Evolutionary conservation across 2,797 vertebrate species (phyloP).

Genomic region (Fundulus diaphanus): DNA sequence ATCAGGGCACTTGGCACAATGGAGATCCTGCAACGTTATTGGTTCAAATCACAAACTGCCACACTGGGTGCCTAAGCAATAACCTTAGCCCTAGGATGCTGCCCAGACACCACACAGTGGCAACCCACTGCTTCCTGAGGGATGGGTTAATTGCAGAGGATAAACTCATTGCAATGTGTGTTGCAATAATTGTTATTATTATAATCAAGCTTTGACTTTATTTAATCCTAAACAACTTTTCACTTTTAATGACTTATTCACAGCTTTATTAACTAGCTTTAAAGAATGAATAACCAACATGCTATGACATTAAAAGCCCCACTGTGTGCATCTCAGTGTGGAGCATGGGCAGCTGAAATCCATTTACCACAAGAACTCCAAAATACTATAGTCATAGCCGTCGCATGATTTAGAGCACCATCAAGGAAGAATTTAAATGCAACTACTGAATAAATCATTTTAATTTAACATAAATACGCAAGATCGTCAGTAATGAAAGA

Average conservation of each 20-base stretch:
- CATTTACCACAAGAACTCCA: not conserved
- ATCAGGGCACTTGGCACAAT: no score
- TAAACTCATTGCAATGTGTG: no score
- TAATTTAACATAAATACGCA: conserved; percentile 7
- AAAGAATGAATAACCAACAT: not conserved
- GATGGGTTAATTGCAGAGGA: no score
- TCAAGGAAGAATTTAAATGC: not conserved
- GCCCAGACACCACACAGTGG: no score
- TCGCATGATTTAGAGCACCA: not conserved
- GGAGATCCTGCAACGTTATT: no score
- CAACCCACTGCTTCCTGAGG: no score
- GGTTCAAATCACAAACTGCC: no score
- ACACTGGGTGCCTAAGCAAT: no score
- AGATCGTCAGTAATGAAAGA: not conserved
- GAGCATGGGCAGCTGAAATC: not conserved
- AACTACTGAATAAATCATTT: conserved; percentile 5
- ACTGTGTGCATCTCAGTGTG: not conserved
- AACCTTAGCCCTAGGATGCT: no score
- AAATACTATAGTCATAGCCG: not conserved
- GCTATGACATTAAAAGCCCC: not conserved
- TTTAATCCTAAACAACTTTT: not conserved
- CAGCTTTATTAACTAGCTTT: not conserved
- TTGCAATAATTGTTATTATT: no score
- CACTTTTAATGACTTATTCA: not conserved
- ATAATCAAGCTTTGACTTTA: not conserved